Conservation (phyloP, 2,888 invertebrate genomes). For the Lycia hirtaria region DNA sequence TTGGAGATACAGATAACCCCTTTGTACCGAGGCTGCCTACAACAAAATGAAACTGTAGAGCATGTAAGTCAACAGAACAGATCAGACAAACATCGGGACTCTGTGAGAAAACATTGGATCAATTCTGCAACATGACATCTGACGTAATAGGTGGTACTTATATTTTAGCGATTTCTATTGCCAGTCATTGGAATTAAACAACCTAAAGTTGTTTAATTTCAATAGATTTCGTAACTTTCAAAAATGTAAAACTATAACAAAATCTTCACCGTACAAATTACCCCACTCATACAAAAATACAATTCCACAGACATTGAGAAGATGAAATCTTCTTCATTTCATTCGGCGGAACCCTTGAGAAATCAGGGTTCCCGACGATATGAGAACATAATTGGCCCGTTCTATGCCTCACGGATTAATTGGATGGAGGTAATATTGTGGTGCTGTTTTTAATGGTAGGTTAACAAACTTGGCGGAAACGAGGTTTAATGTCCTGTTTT, state of each 20-base stretch:
- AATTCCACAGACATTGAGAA: constrained; percentile 31
- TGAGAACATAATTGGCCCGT: constrained; percentile 42
- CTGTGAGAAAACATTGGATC: too few relatives aligned
- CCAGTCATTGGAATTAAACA: too few relatives aligned
- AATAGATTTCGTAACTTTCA: neutral
- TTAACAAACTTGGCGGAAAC: constrained; percentile 2
- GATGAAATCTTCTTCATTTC: constrained; percentile 41
- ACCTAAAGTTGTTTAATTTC: too few relatives aligned
- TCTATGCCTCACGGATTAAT: constrained; percentile 36
- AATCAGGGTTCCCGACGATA: constrained; percentile 44
- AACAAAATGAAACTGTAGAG: too few relatives aligned
- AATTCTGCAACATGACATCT: too few relatives aligned
- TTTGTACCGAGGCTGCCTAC: too few relatives aligned
- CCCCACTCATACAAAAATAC: constrained; percentile 22
- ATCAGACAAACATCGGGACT: too few relatives aligned
- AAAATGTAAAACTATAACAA: constrained; percentile 13
- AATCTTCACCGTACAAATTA: constrained; percentile 13
- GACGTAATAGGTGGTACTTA: too few relatives aligned
- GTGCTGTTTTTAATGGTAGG: constrained; percentile 40
- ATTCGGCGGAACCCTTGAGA: constrained; percentile 45
- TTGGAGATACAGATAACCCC: too few relatives aligned
- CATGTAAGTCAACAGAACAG: too few relatives aligned
- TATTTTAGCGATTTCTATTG: too few relatives aligned
- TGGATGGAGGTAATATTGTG: constrained; percentile 36
- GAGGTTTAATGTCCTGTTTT: neutral